Conservation (phyloP, 2,113 vertebrate genomes). For the Steatornis caripensis region DNA sequence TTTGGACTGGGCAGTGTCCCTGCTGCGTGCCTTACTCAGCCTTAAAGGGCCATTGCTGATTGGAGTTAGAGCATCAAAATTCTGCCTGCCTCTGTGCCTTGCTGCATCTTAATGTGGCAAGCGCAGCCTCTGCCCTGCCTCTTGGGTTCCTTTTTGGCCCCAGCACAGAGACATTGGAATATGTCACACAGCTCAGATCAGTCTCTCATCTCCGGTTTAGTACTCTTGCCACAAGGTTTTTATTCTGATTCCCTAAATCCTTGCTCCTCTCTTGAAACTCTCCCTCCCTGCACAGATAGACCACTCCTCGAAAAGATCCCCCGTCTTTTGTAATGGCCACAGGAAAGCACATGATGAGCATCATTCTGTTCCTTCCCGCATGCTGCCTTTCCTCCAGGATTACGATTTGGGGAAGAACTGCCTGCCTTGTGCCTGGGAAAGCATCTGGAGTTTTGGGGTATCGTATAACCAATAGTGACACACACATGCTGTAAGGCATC, state of each 20-base stretch:
- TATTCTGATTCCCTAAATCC: background rate
- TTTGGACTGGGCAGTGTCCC: background rate
- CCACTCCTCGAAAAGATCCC: background rate
- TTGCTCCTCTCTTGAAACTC: background rate
- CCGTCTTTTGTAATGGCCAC: background rate
- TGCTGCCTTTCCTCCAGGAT: background rate
- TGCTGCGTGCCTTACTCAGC: background rate
- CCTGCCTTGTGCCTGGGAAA: background rate
- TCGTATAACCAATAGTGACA: background rate
- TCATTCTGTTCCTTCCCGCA: background rate
- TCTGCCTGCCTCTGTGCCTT: background rate
- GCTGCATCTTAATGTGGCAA: background rate
- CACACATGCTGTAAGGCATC: background rate
- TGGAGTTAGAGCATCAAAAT: background rate
- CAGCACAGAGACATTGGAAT: background rate
- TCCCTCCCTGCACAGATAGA: background rate
- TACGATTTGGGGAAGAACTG: background rate
- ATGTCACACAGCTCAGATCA: background rate
- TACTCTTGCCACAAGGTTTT: background rate
- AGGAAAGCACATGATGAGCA: background rate
- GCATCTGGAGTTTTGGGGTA: background rate
- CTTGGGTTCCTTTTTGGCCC: background rate
- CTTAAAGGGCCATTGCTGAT: constrained; percentile 45
- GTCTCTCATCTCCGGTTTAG: background rate
- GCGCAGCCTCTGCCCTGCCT: background rate